Conservation (phyloP, 1,140 invertebrate species). For the Manduca sexta region DNA sequence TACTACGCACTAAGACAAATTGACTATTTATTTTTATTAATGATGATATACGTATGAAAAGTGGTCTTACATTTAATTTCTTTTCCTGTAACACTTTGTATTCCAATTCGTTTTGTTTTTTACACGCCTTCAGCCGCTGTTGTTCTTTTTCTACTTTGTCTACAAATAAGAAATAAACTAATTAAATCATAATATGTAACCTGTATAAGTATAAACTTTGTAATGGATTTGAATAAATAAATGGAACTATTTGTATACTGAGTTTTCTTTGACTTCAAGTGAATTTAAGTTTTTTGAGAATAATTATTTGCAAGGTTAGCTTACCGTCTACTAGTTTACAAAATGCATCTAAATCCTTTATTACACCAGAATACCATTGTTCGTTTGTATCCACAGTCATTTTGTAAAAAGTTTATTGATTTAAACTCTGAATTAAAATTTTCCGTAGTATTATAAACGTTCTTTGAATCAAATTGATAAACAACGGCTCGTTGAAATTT, state of each 20-base stretch:
- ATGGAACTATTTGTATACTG: not conserved
- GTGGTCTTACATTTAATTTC: constrained; percentile 38
- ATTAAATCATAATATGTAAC: not conserved
- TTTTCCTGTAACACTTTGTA: constrained; percentile 41
- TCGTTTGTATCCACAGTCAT: constrained; percentile 24
- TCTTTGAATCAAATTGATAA: too few species aligned
- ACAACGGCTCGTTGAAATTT: too few species aligned
- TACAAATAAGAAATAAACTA: constrained; percentile 18
- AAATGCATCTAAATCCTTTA: constrained; percentile 32
- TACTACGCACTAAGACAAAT: too few species aligned
- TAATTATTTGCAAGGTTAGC: too few species aligned
- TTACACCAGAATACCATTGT: constrained; percentile 24
- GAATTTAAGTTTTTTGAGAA: too few species aligned
- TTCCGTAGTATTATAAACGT: too few species aligned
- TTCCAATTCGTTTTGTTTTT: constrained; percentile 46
- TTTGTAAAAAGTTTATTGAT: constrained; percentile 8
- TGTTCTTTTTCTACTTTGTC: constrained; percentile 45
- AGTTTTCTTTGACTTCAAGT: too few species aligned
- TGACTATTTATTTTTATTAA: too few species aligned
- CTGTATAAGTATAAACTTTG: not conserved
- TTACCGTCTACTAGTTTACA: constrained; percentile 36
- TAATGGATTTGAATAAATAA: not conserved
- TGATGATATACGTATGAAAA: too few species aligned
- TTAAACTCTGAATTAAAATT: too few species aligned
- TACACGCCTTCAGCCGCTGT: constrained; percentile 36